Percentiles rank a stretch among this genome's conserved stretches.
phyloP scores from a whole-genome alignment of 1,140 invertebrate species.

The Drosophila ercepeae region DNA sequence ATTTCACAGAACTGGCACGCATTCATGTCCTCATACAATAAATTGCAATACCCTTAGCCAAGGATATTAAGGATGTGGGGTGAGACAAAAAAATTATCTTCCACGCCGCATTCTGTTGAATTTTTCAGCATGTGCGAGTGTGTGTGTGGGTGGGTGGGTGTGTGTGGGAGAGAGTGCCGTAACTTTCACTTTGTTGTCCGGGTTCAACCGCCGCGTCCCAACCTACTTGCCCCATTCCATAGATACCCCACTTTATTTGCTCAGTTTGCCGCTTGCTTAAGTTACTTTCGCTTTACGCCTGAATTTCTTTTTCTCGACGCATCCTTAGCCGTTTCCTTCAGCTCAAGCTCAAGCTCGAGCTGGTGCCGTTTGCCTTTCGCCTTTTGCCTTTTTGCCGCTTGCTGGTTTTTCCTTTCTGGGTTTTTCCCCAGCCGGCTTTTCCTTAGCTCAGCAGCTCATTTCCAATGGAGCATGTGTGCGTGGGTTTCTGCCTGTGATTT shows the following conservation, averaged over 20 bases:
- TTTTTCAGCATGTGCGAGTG: slow-evolving; percentile 50
- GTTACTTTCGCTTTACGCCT: slow-evolving; percentile 74
- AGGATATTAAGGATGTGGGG: background rate
- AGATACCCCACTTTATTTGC: slow-evolving; percentile 66
- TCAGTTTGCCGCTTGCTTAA: slow-evolving; percentile 72
- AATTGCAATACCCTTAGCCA: background rate
- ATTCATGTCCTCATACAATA: background rate
- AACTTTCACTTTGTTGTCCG: slow-evolving; percentile 74
- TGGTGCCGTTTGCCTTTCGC: slow-evolving; percentile 30
- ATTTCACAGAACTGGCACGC: background rate
- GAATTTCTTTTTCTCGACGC: slow-evolving; percentile 57
- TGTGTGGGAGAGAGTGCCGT: slow-evolving; percentile 36
- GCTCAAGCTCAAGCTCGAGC: slow-evolving; percentile 6
- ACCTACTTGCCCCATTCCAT: slow-evolving; percentile 9
- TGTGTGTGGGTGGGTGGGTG: slow-evolving; percentile 23
- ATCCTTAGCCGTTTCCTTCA: slow-evolving; percentile 16
- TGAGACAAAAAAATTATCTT: slow-evolving; percentile 52
- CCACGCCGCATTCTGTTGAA: slow-evolving; percentile 46
- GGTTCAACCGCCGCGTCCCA: slow-evolving; percentile 10
- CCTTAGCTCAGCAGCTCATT: slow-evolving; percentile 76
- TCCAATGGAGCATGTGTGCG: slow-evolving; percentile 61
- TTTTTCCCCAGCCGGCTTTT: slow-evolving; percentile 26
- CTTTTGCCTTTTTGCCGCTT: slow-evolving; percentile 11
- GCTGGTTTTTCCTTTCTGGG: background rate
- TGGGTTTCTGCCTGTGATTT: slow-evolving; percentile 64